Conservation (phyloP, 2,888 invertebrate species). For the Meloe dianella region DNA sequence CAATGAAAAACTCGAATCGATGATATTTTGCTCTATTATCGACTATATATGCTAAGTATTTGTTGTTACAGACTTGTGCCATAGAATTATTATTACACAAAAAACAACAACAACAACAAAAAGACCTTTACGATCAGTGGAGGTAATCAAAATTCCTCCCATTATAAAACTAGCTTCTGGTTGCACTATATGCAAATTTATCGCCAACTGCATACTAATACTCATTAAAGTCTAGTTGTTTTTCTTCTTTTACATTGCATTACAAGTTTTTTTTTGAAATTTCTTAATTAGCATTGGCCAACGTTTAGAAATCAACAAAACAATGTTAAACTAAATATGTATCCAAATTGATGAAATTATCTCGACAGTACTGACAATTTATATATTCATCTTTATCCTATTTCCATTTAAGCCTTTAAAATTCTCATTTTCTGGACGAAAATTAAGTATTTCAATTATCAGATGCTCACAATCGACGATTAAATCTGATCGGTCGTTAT, state of each 20-base stretch:
- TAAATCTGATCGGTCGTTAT: no score
- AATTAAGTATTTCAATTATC: no score
- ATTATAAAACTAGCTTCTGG: conserved; percentile 26
- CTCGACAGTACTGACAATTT: no score
- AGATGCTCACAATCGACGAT: no score
- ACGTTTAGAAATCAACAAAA: background rate
- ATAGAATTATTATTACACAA: background rate
- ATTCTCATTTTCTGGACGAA: no score
- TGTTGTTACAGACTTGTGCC: conserved; percentile 15
- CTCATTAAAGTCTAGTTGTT: background rate
- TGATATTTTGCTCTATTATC: conserved; percentile 18
- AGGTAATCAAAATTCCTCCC: conserved; percentile 16
- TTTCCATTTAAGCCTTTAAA: no score
- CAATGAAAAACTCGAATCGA: conserved; percentile 16
- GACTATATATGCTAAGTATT: conserved; percentile 11
- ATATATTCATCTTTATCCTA: no score
- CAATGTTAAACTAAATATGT: background rate
- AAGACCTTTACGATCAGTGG: conserved; percentile 8
- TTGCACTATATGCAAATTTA: conserved; percentile 28
- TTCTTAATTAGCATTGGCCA: background rate
- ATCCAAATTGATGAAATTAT: no score
- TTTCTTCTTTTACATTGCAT: background rate
- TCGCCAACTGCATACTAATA: conserved; percentile 20
- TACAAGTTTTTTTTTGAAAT: background rate
- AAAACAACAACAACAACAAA: background rate